Conservation (phyloP, 2,888 invertebrate genomes). For the Ethmia dodecea region DNA sequence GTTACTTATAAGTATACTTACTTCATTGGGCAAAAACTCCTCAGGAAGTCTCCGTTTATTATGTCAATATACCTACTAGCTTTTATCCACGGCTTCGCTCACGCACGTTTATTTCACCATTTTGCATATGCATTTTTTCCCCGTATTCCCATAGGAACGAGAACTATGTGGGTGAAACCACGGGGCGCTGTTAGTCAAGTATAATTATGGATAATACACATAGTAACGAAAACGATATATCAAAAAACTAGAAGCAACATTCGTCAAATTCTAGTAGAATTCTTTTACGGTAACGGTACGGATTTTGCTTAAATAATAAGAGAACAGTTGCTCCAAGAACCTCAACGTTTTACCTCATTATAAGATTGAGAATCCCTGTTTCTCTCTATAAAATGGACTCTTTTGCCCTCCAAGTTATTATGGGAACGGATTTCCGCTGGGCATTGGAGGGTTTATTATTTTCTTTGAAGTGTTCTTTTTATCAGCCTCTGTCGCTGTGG, state of each 20-base stretch:
- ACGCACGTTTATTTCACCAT: too few species aligned
- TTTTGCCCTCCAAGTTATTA: slow-evolving; percentile 38
- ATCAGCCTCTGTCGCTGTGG: slow-evolving; percentile 23
- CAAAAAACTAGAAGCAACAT: neutral
- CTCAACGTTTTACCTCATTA: neutral
- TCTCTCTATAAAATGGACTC: slow-evolving; percentile 31
- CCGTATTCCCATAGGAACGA: too few species aligned
- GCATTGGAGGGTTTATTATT: slow-evolving; percentile 41
- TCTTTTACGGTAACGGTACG: neutral
- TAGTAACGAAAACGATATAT: neutral
- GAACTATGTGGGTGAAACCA: too few species aligned
- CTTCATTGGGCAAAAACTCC: too few species aligned
- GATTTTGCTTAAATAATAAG: neutral
- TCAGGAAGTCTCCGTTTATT: too few species aligned
- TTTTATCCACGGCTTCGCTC: too few species aligned
- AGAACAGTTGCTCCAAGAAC: neutral
- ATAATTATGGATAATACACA: too few species aligned
- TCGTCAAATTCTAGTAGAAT: too few species aligned
- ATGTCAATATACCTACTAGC: too few species aligned
- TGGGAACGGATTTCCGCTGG: slow-evolving; percentile 39
- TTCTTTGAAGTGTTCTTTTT: slow-evolving; percentile 41
- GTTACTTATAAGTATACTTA: too few species aligned
- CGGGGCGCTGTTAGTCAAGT: too few species aligned
- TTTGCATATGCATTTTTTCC: too few species aligned
- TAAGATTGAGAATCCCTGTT: slow-evolving; percentile 4